These are phyloP conservation scores for Girardinus metallicus DNA, from an alignment of 2,797 vertebrate species.

Conservation along the genomic window DNA sequence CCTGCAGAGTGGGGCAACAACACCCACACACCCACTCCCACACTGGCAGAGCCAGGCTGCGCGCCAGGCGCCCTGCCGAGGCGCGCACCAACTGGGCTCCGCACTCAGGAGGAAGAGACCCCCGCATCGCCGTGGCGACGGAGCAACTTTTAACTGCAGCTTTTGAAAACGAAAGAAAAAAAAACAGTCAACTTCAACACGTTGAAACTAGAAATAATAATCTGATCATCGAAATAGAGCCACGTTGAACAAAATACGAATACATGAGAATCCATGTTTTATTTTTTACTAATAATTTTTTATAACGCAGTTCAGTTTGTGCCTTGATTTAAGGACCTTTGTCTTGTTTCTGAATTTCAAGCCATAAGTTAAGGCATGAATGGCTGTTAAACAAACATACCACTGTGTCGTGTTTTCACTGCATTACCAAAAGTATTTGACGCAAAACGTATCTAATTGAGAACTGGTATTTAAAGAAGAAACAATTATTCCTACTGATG, in stretches of 20 bases:
- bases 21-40: slow-evolving; percentile 79
- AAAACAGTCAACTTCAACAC: not conserved
- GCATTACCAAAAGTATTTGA: not conserved
- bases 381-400: not conserved
- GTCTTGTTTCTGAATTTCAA: not conserved
- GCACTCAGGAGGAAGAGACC: slow-evolving; percentile 52
- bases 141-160: slow-evolving; percentile 36
- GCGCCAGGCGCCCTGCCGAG: slow-evolving; percentile 74
- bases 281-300: not conserved
- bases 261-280: not conserved
- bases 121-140: slow-evolving; percentile 38
- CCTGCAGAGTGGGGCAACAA: slow-evolving; percentile 72
- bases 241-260: not conserved
- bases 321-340: not conserved
- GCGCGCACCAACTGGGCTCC: slow-evolving; percentile 68
- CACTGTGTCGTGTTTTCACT: not conserved
- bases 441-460: not conserved
- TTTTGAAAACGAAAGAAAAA: slow-evolving; percentile 22
- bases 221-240: not conserved
- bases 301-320: not conserved
- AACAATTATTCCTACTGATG: not conserved
- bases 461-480: not conserved
- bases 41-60: slow-evolving; percentile 65
- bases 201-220: not conserved
- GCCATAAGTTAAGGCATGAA: not conserved